Evolutionary conservation across 2,797 vertebrate species (phyloP).

Genomic region (Gallinago solitaria): DNA sequence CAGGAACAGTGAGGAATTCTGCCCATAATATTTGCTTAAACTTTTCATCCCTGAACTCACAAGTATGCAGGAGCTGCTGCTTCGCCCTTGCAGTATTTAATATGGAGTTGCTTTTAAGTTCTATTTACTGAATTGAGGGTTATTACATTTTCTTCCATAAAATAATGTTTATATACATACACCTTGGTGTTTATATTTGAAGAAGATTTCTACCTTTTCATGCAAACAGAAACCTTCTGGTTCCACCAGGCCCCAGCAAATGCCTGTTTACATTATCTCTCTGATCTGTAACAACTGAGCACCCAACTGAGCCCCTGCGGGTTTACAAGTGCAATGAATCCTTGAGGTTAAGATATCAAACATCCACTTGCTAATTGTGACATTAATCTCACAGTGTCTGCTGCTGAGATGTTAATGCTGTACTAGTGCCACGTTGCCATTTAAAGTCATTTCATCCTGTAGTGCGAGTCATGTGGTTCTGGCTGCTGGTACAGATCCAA

Average conservation of each 20-base stretch:
- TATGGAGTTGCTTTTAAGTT: not conserved
- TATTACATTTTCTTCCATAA: not conserved
- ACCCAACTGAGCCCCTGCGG: not conserved
- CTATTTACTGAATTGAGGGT: not conserved
- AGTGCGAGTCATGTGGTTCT: conserved; percentile 11
- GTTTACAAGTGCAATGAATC: conserved; percentile 40
- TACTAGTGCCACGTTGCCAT: conserved; percentile 14
- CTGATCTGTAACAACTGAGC: not conserved
- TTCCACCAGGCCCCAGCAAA: not conserved
- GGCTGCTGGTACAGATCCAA: conserved; percentile 30
- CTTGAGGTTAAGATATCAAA: conserved; percentile 54
- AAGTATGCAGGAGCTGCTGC: not conserved
- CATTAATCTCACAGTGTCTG: conserved; percentile 57
- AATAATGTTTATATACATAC: not conserved
- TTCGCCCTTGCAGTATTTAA: not conserved
- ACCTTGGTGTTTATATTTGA: not conserved
- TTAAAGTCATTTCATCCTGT: conserved; percentile 64
- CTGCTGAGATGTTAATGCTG: conserved; percentile 39
- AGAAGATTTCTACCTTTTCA: not conserved
- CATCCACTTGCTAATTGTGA: conserved; percentile 48
- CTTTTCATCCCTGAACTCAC: not conserved
- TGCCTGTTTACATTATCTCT: conserved; percentile 25
- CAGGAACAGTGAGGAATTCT: not conserved
- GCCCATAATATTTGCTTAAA: not conserved
- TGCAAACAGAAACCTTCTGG: not conserved